Base-by-base conservation (phyloP, 2,113 vertebrate genomes). In the Oceanodroma tethys region DNA sequence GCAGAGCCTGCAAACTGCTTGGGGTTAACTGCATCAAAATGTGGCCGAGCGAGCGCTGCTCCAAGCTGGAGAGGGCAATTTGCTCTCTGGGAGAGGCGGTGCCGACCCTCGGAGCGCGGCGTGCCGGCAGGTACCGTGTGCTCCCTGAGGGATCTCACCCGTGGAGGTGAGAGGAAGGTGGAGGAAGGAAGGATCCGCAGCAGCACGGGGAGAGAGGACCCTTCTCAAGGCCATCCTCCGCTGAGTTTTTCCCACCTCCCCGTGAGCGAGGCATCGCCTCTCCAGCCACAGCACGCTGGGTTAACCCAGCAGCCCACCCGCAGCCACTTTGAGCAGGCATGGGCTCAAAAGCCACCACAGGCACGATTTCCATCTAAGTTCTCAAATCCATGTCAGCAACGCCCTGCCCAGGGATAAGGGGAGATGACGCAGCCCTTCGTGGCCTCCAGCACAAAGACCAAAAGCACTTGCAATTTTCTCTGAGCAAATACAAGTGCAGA, bases 91-190 rank as follows among this genome's bases (percentile, higher is more conserved):
- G 42, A 66, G 78, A 43, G 40, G 47, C 1, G 3, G 22, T 16
- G 45, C 4, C 3, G 11, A 0, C 53, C 32, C 63, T 70, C 1
- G 1, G 34, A 81, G 18, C 0, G 0, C 13, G 42, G 4, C 1
- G 5, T 67, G 75, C 62, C 0, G 0, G 55, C 9, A 8, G 36
- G 34, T 30, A 14, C 59, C 1, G 0, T 5, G 9, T 18, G 5
- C 8, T 73, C 34, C 80, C n/a, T 0, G 0, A 76, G 29, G 40
- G 13, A 4, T 60, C 26, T 87, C 73, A 52, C 55, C 40, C 3
- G n/a, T n/a, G n/a, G n/a, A n/a, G n/a, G n/a, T n/a, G n/a, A n/a
- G n/a, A n/a, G n/a, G n/a, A 58, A 68, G 62, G 10, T 52, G 40
- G 29, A 78, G 50, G 48, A 76, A 93, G 58, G 58, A 75, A 47